Percentiles rank a stretch among this genome's conserved stretches.
These are phyloP conservation scores for Hoplodrina ambigua DNA, from an alignment of 2,888 invertebrate genomes.

Conservation along the genomic window DNA sequence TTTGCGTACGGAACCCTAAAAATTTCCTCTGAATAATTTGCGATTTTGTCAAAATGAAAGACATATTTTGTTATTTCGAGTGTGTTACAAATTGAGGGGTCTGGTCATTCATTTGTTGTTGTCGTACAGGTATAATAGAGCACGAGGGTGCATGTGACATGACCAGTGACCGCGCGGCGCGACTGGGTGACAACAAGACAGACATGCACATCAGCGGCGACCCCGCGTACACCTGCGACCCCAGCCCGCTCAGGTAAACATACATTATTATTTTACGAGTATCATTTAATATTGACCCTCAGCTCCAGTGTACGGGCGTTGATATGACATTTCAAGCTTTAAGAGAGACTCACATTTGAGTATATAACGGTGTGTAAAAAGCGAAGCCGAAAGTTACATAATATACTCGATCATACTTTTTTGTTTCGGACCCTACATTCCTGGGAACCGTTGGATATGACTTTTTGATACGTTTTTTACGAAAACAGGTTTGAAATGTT, in stretches of 20 bases:
- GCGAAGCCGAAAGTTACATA: no score
- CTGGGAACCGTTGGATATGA: no score
- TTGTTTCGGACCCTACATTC: no score
- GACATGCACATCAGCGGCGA: conserved; percentile 88
- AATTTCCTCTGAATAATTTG: no score
- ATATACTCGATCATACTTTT: no score
- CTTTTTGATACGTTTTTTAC: no score
- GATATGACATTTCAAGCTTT: conserved; percentile 9
- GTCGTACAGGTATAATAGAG: conserved; percentile 81
- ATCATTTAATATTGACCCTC: conserved; percentile 14
- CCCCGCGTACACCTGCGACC: conserved; percentile 85
- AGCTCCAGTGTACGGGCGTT: conserved; percentile 5
- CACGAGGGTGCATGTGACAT: conserved; percentile 83
- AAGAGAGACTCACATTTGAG: no score
- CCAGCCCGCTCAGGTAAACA: conserved; percentile 85
- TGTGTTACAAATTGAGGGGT: not conserved
- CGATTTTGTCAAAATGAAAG: no score
- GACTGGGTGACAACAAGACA: conserved; percentile 76
- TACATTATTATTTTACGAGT: conserved; percentile 28
- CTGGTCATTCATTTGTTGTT: conserved; percentile 1
- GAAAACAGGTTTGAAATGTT: no score
- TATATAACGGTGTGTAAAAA: no score
- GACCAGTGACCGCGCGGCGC: conserved; percentile 83
- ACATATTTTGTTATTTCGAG: not conserved
- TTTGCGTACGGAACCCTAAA: no score